Base-by-base conservation (phyloP, 2,797 vertebrate species). In the Chelmon rostratus region DNA sequence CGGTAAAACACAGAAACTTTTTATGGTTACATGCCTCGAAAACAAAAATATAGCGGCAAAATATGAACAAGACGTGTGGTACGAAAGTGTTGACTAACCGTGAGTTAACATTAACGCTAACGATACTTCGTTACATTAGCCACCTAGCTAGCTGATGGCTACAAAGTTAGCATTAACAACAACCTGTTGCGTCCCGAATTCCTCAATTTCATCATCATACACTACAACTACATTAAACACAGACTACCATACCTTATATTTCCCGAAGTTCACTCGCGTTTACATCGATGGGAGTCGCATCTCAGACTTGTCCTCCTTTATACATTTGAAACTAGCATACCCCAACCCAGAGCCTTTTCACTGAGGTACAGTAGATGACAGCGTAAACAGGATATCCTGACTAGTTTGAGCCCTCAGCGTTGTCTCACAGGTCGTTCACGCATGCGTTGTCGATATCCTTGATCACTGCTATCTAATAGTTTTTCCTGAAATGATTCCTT, bases 161-260 rank as follows among this genome's bases (percentile, higher is more conserved):
- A 84, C 63, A 7, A 21, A 21, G 57, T 79, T 92, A 93, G 86
- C 91, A 76, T 81, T 2, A 38, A 70, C 18, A 64, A 19, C 83
- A 82, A 94, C 93, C 85, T 94, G 94, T 95, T 94, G 91, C 62
- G 38, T 49, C 57, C 2, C 8, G 1, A 33, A 62, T 25, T 6
- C 56, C 8, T 77, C 33, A 50, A 9, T 16, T 11, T 28, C 6
- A 70, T 40, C 28, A 33, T 35, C 1, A 61, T 52, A 69, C 11
- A 46, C 3, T 11, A 1, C 16, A 50, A 25, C 18, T 21, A 28
- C 7, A 33, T 11, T 6, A 9, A 62, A 52, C 8, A 11, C 4
- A 18, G 5, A 59, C 3, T 12, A 68, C 62, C 46, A 33, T 92
- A 92, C 93, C 93, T 87, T 85, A 6, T 72, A 33, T 70, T 67